Evolutionary conservation across 2,797 vertebrate species (phyloP), one percentile per base, ranked within the genome.

Genomic region (Sebastiscus tertius): DNA sequence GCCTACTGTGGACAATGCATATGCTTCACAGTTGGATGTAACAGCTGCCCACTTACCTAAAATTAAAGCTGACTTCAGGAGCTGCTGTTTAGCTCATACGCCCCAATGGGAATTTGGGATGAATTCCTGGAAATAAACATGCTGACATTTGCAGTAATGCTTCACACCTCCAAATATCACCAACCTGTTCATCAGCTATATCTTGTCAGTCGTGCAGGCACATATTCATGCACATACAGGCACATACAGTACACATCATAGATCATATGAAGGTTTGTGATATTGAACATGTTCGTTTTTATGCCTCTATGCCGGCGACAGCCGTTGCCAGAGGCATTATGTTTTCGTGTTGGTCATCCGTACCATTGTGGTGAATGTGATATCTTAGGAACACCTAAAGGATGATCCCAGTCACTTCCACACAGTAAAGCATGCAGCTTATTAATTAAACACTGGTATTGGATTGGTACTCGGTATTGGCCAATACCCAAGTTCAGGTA

Each of bases 21-120:
- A 86, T 84, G 85, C 75, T 72, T 75, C 86, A 75, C 87, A 84
- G 87, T 79, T 73, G 75, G 83, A 86, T 26, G 80, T 73, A 87
- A 73, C 87, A 92, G 79, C 87, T 90, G 83, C 67, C 75, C 87
- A 80, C 56, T 81, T 85, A 83, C 22, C 78, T 49, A 27, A 74
- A 85, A 86, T 87, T 31, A 84, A 81, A 72, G 82, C 76, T 63
- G 72, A 89, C 86, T 91, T 88, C 39, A 82, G 81, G 79, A 89
- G 80, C 82, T 74, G 79, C 76, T 85, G 82, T 89, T 88, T 77
- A 36, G 77, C 70, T 75, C 76, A 52, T 24, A 12, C 8, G 64
- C 79, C 70, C 82, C 75, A 24, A 10, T 42, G 72, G 83, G 82
- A 75, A 65, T 78, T 86, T 10, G 26, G 27, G 73, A 74, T 67